These are phyloP conservation scores for Callosobruchus maculatus DNA, from an alignment of 2,888 invertebrate genomes.

Conservation along the genomic window DNA sequence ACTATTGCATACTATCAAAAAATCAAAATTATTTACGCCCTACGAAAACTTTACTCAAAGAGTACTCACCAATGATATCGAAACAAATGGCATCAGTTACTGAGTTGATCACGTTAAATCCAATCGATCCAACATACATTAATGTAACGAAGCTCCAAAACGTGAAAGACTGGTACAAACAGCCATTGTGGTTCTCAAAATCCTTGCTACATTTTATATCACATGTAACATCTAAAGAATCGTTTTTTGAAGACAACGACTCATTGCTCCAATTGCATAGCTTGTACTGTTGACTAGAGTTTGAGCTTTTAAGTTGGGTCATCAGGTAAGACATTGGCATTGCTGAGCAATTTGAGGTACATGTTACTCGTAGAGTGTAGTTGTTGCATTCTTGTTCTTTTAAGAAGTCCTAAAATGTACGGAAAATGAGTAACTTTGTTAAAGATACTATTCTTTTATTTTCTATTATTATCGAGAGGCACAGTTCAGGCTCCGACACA, in stretches of 20 bases:
- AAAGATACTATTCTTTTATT: too few relatives aligned
- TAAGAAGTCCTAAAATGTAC: conserved; percentile 23
- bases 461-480: too few relatives aligned
- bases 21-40: too few relatives aligned
- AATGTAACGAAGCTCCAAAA: conserved; percentile 74
- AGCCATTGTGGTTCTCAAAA: conserved; percentile 31
- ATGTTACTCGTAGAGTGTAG: conserved; percentile 17
- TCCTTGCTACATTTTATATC: conserved; percentile 36
- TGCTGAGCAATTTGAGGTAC: conserved; percentile 13
- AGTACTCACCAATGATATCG: conserved; percentile 69
- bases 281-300: conserved; percentile 10
- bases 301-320: conserved; percentile 4
- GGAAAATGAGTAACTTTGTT: too few relatives aligned
- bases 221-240: conserved; percentile 16
- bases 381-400: conserved; percentile 18
- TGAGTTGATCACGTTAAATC: conserved; percentile 81
- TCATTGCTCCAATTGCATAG: conserved; percentile 14
- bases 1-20: too few relatives aligned
- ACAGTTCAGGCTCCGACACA: too few relatives aligned
- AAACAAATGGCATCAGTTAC: conserved; percentile 90
- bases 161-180: conserved; percentile 57
- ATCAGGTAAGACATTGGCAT: background rate
- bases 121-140: conserved; percentile 71
- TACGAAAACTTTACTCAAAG: too few relatives aligned
- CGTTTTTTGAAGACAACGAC: background rate